Conservation (phyloP, 2,888 invertebrate species). For the Tetanocera ferruginea region DNA sequence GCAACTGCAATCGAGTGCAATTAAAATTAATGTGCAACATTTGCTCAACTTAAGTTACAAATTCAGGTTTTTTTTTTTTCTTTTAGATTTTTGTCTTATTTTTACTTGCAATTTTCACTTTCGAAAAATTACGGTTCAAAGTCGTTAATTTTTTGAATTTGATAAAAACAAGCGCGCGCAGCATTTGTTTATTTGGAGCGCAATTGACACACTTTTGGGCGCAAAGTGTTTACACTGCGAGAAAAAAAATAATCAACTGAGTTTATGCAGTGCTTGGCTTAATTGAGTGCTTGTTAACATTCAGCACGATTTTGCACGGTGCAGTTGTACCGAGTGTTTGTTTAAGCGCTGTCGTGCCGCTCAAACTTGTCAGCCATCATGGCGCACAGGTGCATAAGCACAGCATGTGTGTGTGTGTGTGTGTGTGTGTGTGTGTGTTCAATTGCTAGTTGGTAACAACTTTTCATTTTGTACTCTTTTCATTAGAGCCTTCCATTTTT, state of each 20-base stretch:
- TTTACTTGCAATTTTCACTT: slow-evolving; percentile 16
- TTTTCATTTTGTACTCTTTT: slow-evolving; percentile 4
- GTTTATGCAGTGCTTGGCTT: background rate
- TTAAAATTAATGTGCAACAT: slow-evolving; percentile 22
- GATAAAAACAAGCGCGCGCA: background rate
- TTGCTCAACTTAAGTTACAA: background rate
- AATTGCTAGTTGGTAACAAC: background rate
- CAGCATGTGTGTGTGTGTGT: too few relatives aligned
- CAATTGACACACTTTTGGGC: slow-evolving; percentile 18
- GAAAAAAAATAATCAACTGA: background rate
- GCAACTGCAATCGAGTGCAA: slow-evolving; percentile 11
- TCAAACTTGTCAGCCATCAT: slow-evolving; percentile 9
- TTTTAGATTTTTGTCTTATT: background rate
- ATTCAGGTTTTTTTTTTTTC: background rate
- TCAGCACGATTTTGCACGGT: background rate
- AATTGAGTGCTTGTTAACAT: background rate
- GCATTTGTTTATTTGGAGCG: slow-evolving; percentile 17
- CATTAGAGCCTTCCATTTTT: background rate
- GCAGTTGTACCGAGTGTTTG: background rate
- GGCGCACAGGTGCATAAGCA: slow-evolving; percentile 18
- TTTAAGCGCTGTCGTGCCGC: background rate
- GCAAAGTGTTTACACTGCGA: background rate
- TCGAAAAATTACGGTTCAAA: background rate
- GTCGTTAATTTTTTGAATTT: background rate
- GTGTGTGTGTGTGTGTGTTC: too few relatives aligned